Conservation (phyloP, 2,113 vertebrate genomes). For the Tragelaphus imberbis region DNA sequence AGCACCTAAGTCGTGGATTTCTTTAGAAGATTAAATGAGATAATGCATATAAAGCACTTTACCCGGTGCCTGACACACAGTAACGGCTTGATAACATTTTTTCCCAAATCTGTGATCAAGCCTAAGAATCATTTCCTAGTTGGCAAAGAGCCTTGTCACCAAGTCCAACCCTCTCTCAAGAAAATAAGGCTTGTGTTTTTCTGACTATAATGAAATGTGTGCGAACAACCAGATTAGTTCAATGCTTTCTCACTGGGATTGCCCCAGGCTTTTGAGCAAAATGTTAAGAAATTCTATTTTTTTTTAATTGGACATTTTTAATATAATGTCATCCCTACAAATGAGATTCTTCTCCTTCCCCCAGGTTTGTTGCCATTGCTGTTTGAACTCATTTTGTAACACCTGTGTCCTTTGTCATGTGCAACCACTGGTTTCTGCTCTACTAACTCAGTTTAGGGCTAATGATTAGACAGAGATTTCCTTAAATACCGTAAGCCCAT, state of each 20-base stretch:
- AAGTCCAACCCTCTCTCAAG: background rate
- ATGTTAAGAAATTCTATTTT: background rate
- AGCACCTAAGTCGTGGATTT: background rate
- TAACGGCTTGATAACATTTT: background rate
- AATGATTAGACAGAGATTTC: background rate
- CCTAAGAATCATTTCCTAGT: background rate
- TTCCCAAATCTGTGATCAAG: background rate
- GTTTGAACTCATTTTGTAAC: background rate
- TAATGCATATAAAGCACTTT: background rate
- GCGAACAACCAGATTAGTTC: background rate
- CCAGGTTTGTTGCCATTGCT: background rate
- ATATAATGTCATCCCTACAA: background rate
- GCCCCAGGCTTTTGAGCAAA: background rate
- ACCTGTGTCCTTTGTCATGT: background rate
- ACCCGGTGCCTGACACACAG: background rate
- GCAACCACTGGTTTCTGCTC: background rate
- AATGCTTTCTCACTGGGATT: background rate
- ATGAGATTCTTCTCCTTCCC: background rate
- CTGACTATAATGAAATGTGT: background rate
- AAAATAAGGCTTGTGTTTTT: background rate
- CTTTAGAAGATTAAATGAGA: slow-evolving; percentile 1
- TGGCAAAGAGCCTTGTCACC: background rate
- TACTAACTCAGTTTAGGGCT: background rate
- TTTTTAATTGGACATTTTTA: background rate
- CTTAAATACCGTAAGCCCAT: background rate